Evolutionary conservation across 1,140 invertebrate species (phyloP), one percentile per base, ranked within the genome.

Genomic region (Drosophila elegans): DNA sequence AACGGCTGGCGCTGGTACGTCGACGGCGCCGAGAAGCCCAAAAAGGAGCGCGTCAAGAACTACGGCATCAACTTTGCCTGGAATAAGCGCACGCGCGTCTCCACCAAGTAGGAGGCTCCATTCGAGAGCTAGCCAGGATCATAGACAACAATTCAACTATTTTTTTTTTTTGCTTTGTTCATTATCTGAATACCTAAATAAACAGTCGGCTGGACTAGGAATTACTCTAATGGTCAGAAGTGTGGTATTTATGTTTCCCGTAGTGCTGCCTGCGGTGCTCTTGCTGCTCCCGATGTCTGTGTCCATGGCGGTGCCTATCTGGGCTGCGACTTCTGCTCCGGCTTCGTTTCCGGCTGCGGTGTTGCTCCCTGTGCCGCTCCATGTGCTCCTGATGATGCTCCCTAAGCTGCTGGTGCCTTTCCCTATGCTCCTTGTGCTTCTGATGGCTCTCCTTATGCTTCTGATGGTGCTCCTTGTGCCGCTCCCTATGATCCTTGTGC

Each of bases 1-100:
- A 99, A 99, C 94, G 97, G 97, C 7, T 99, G 97, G 97, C 93
- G 95, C 12, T 99, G 97, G 93, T 97, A 95, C 81, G 92, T 99
- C 21, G 96, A 97, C 85, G 94, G 95, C 56, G 94, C 94, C 27
- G 94, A 95, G 54, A 93, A 94, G 41, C 94, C 95, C 41, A 96
- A 96, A 80, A 94, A 95, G 32, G 95, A 95, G 67, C 97, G 95
- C 77, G 94, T 95, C n/a, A 98, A 99, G 91, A 96, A 95, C 42
- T 99, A 99, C 93, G 98, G 97, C 62, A 91, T 95, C 12, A 99
- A 99, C 92, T 99, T 99, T 93, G 95, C 98, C 3, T 99, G 99
- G 99, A 97, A 99, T 90, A 98, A 97, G 91, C 95, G 97, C 86
- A 99, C 98, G 1, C 93, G 99, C 90, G 96, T 97, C 13, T 97